phyloP scores from a whole-genome alignment of 2,888 invertebrate genomes.

The Coenonympha arcania region DNA sequence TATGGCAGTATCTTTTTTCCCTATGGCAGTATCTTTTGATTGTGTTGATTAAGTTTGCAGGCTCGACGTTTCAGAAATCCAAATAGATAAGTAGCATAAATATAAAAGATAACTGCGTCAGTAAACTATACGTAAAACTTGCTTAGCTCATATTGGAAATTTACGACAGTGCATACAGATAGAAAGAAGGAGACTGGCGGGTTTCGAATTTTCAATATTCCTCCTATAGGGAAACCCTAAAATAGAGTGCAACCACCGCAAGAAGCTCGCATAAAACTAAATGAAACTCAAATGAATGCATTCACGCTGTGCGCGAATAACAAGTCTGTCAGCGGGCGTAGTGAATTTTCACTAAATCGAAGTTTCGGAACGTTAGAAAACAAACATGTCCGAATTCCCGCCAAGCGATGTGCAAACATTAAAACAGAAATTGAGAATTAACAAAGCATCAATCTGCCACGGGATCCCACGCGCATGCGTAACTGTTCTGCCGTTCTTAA shows the following conservation, averaged over 20 bases:
- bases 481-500: slow-evolving; percentile 54
- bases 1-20: too few relatives aligned
- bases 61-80: too few relatives aligned
- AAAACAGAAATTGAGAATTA: not conserved
- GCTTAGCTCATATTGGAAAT: too few relatives aligned
- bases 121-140: too few relatives aligned
- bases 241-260: slow-evolving; percentile 16
- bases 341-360: slow-evolving; percentile 64
- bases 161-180: too few relatives aligned
- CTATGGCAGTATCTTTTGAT: too few relatives aligned
- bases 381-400: slow-evolving; percentile 54
- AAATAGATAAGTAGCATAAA: too few relatives aligned
- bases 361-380: slow-evolving; percentile 43
- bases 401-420: slow-evolving; percentile 44
- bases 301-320: slow-evolving; percentile 39
- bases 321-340: slow-evolving; percentile 56
- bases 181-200: too few relatives aligned
- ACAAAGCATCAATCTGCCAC: slow-evolving; percentile 48
- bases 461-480: slow-evolving; percentile 56
- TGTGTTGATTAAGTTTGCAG: too few relatives aligned
- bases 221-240: too few relatives aligned
- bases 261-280: slow-evolving; percentile 33
- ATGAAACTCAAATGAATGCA: slow-evolving; percentile 37
- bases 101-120: too few relatives aligned
- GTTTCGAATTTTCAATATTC: too few relatives aligned